phyloP scores from a whole-genome alignment of 2,888 invertebrate genomes.

The Euphydryas editha region DNA sequence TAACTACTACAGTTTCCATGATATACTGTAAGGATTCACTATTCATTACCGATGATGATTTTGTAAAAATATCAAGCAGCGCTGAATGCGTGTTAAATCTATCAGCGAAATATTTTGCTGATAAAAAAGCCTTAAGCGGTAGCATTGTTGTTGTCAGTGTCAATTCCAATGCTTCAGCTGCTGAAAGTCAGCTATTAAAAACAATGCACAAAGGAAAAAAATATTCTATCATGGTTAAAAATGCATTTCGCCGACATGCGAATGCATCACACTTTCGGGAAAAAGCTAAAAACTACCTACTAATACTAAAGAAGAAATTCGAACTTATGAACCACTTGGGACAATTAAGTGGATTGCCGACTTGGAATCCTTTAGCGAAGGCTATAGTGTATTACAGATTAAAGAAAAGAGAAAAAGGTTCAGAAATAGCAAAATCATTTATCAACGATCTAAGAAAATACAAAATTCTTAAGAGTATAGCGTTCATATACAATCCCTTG shows the following conservation, averaged over 20 bases:
- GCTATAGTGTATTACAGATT: constrained; percentile 73
- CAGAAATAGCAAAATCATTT: constrained; percentile 62
- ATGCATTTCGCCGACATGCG: constrained; percentile 75
- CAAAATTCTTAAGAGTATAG: constrained; percentile 70
- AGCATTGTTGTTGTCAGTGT: constrained; percentile 80
- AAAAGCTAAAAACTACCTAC: constrained; percentile 82
- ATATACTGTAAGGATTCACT: constrained; percentile 61
- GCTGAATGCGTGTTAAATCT: constrained; percentile 80
- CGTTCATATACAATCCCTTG: constrained; percentile 65
- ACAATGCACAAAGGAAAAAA: constrained; percentile 75
- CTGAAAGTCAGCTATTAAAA: constrained; percentile 69
- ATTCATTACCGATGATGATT: constrained; percentile 66
- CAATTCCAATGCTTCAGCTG: constrained; percentile 71
- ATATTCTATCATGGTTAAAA: constrained; percentile 81
- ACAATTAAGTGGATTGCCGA: constrained; percentile 75
- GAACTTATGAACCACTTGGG: constrained; percentile 74
- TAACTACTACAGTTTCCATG: constrained; percentile 49
- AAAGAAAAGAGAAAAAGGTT: constrained; percentile 56
- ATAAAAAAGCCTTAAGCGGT: constrained; percentile 77
- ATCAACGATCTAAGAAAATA: constrained; percentile 70
- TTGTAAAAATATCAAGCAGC: constrained; percentile 68
- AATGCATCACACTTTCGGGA: constrained; percentile 81
- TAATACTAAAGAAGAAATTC: constrained; percentile 77
- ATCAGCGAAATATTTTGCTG: constrained; percentile 80
- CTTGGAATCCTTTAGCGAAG: constrained; percentile 81